Base-by-base conservation (phyloP, 2,113 vertebrate genomes). In the Eudyptes chrysolophus region DNA sequence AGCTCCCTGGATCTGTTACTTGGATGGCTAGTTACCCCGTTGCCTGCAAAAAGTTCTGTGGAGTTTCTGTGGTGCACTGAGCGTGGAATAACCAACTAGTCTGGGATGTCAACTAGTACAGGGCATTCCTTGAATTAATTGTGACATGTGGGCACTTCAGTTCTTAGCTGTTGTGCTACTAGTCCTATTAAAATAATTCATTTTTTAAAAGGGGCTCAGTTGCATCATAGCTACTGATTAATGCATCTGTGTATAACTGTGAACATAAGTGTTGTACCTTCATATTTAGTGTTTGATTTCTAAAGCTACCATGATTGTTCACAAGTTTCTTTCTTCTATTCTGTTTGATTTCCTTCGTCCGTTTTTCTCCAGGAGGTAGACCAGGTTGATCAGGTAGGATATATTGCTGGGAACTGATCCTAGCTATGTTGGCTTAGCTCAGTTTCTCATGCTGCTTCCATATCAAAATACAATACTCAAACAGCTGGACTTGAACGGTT, bases 351-450 rank as follows among this genome's bases (percentile, higher is more conserved):
- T 98, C 98, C 98, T 98, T 97, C 98, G 98, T 98, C 98, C 97
- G 98, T 98, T 99, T 98, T 98, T 98, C 99, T 99, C 98, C 99
- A 99, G 99, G 99, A 99, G 98, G 99, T 99, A 99, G 99, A 99
- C 99, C 99, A 99, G 99, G 99, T 98, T 99, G 99, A 99, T 98
- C 99, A 99, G 99, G 99, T 99, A 99, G 99, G 99, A 99, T 98
- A 98, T 98, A 92, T 98, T 98, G 99, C 98, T 98, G 98, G 99
- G 98, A 97, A 95, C 97, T 97, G 96, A 96, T 97, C 98, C 98
- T 98, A 96, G 97, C 98, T 98, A 75, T 94, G 98, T 98, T 98
- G 98, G 99, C 99, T 99, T 99, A 98, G 98, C 98, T 98, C 98
- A 97, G 98, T 98, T 98, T 98, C 98, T 98, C 98, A 98, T 98